Conservation (phyloP, 2,888 invertebrate genomes). For the Stegophylla sp. region DNA sequence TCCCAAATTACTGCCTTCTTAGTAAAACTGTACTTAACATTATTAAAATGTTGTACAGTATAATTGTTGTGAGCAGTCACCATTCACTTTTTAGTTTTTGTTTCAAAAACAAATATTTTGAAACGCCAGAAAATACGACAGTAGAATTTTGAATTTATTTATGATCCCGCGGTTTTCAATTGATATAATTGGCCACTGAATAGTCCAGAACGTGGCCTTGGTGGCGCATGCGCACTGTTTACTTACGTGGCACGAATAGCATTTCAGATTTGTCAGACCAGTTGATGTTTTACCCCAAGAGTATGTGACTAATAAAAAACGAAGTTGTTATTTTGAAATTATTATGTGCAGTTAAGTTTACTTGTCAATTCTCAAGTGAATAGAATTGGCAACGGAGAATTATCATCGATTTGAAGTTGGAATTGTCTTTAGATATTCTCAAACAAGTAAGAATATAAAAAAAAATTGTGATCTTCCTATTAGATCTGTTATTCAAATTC, state of each 20-base stretch:
- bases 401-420: background rate
- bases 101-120: too few species aligned
- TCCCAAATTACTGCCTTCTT: too few species aligned
- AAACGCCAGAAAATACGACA: background rate
- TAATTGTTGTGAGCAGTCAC: too few species aligned
- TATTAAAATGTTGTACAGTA: too few species aligned
- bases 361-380: background rate
- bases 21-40: too few species aligned
- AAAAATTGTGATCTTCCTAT: background rate
- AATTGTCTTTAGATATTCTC: background rate
- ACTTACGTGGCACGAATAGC: constrained; percentile 69
- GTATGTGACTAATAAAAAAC: background rate
- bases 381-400: background rate
- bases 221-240: constrained; percentile 68
- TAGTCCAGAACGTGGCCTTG: constrained; percentile 65
- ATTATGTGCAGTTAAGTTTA: background rate
- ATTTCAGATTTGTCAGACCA: constrained; percentile 16
- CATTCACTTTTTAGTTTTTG: too few species aligned
- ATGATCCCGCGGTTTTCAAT: background rate
- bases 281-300: constrained; percentile 7
- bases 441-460: background rate
- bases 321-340: background rate
- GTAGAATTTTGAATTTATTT: constrained; percentile 7
- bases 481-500: background rate
- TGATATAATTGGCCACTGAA: background rate